Conservation (phyloP, 2,797 vertebrate genomes). For the Arctocebus calabarensis region DNA sequence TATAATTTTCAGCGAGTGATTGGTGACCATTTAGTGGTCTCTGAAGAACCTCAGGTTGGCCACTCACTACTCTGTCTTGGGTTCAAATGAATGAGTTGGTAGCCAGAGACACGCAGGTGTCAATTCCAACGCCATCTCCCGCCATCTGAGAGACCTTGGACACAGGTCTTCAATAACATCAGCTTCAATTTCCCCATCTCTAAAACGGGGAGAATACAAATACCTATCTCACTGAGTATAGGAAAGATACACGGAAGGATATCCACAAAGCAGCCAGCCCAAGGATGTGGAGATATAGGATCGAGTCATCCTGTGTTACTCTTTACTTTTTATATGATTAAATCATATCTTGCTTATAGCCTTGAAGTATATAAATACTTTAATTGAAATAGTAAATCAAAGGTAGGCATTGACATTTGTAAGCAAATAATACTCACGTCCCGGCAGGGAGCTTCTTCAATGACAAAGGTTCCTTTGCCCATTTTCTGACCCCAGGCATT, state of each 20-base stretch:
- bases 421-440: not conserved
- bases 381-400: not conserved
- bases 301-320: not conserved
- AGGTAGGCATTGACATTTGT: not conserved
- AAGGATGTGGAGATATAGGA: rapidly evolving
- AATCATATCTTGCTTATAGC: not conserved
- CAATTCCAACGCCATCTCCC: not conserved
- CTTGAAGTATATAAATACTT: not conserved
- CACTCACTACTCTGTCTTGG: not conserved
- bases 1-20: not conserved
- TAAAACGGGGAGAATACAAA: not conserved
- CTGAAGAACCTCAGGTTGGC: not conserved
- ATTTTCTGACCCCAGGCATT: not conserved
- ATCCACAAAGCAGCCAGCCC: not conserved
- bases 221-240: not conserved
- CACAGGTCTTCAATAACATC: not conserved
- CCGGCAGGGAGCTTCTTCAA: not conserved
- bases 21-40: rapidly evolving
- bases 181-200: not conserved
- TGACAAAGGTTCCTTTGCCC: not conserved
- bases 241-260: not conserved
- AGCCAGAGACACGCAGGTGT: not conserved
- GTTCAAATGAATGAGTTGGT: not conserved
- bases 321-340: not conserved
- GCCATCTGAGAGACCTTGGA: not conserved